phyloP scores from a whole-genome alignment of 2,113 vertebrate species.

The Tenebrosternarchus preto region DNA sequence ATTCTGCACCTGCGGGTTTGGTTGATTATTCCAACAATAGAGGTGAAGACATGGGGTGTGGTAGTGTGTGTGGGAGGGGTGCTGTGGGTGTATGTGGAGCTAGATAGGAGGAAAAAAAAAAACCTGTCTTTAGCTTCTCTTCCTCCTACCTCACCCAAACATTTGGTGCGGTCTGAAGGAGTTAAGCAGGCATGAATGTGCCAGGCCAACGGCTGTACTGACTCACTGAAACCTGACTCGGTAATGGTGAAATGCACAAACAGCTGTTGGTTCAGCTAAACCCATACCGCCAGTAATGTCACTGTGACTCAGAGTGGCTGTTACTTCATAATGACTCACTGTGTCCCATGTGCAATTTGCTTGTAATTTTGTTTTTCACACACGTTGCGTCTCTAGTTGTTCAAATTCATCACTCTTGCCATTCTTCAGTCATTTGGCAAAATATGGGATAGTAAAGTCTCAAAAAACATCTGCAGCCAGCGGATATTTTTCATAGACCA shows the following conservation, averaged over 20 bases:
- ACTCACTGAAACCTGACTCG: constrained; percentile 34
- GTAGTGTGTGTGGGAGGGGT: no score
- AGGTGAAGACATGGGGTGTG: constrained; percentile 9
- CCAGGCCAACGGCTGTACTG: constrained; percentile 28
- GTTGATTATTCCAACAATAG: constrained; percentile 45
- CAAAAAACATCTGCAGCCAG: not conserved
- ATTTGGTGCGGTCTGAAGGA: not conserved
- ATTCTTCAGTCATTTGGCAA: not conserved
- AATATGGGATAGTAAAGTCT: not conserved
- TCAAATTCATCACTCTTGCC: not conserved
- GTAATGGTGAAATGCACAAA: not conserved
- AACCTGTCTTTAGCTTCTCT: not conserved
- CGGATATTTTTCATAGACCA: no score
- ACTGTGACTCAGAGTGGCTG: not conserved
- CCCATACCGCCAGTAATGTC: not conserved
- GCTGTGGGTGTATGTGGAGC: not conserved
- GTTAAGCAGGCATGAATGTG: constrained; percentile 31
- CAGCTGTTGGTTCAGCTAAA: constrained; percentile 13
- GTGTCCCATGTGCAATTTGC: not conserved
- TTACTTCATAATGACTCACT: not conserved
- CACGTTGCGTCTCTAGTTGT: not conserved
- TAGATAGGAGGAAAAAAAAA: constrained; percentile 8
- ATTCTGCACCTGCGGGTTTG: constrained; percentile 48
- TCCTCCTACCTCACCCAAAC: not conserved
- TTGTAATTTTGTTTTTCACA: not conserved